These are phyloP conservation scores for Aplochiton taeniatus DNA, from an alignment of 2,797 vertebrate genomes.

Conservation along the genomic window DNA sequence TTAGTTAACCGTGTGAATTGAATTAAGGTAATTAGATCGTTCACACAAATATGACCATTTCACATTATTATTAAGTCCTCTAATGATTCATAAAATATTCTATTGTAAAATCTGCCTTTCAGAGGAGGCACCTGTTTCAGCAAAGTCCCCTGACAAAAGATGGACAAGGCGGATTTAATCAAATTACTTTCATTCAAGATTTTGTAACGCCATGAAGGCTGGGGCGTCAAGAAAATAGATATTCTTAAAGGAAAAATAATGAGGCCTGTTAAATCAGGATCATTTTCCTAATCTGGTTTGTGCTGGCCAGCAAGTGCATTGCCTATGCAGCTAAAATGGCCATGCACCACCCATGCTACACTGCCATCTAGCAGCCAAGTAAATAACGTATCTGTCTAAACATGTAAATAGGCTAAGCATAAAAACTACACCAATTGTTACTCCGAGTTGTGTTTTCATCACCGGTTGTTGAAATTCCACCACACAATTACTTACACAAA, in stretches of 20 bases:
- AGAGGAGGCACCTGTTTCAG: neutral
- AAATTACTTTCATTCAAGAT: conserved; percentile 33
- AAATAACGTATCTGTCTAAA: conserved; percentile 21
- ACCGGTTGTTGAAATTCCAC: too few species aligned
- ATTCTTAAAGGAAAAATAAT: conserved; percentile 61
- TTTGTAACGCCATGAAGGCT: conserved; percentile 25
- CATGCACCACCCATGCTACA: conserved; percentile 36
- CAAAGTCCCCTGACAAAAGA: conserved; percentile 1
- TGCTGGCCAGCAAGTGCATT: conserved; percentile 46
- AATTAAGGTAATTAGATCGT: conserved; percentile 48
- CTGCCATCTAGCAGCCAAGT: conserved; percentile 64
- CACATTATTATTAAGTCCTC: conserved; percentile 8
- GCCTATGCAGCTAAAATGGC: conserved; percentile 33
- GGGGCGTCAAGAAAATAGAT: conserved; percentile 46
- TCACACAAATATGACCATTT: conserved; percentile 23
- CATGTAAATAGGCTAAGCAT: neutral
- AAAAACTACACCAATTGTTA: neutral
- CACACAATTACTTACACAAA: too few species aligned
- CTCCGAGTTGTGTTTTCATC: neutral
- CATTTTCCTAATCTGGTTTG: conserved; percentile 64
- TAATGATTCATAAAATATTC: conserved; percentile 9
- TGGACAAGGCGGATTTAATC: conserved; percentile 17
- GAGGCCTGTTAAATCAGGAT: conserved; percentile 60
- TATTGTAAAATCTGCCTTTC: neutral
- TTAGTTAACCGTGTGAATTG: conserved; percentile 28